A percentile compares a stretch with the other conserved stretches of the same genome.
Conservation (phyloP, 1,140 invertebrate genomes). For the Hestina assimilis region DNA sequence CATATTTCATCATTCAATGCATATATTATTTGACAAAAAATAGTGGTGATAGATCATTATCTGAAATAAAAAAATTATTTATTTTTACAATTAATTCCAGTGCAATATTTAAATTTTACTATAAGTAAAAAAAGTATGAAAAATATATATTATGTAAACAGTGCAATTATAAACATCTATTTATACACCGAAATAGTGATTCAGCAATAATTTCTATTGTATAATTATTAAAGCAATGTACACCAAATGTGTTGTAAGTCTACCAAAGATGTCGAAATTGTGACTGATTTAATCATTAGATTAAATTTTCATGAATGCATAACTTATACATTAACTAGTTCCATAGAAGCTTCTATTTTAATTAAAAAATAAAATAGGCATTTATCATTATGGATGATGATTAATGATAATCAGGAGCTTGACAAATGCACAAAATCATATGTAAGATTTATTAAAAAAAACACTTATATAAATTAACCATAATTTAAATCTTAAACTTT, state of each 20-base stretch:
- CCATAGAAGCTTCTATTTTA: constrained; percentile 49
- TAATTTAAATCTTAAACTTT: constrained; percentile 30
- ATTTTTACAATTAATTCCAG: constrained; percentile 58
- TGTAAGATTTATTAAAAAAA: constrained; percentile 42
- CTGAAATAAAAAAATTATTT: constrained; percentile 29
- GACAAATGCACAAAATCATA: constrained; percentile 69
- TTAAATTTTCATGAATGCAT: constrained; percentile 43
- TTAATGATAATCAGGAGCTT: constrained; percentile 44
- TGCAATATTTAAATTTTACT: constrained; percentile 76
- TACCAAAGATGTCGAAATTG: constrained; percentile 64
- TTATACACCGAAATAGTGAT: constrained; percentile 35
- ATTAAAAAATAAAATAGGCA: constrained; percentile 35
- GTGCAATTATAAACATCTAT: constrained; percentile 64
- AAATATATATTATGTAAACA: constrained; percentile 53
- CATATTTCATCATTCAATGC: not conserved
- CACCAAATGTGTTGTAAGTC: constrained; percentile 40
- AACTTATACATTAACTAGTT: constrained; percentile 33
- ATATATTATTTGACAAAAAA: constrained; percentile 4
- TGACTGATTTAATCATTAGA: constrained; percentile 55
- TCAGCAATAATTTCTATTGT: constrained; percentile 40
- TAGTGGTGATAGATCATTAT: constrained; percentile 19
- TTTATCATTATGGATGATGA: constrained; percentile 32
- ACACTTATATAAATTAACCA: constrained; percentile 21
- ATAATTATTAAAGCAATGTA: constrained; percentile 32
- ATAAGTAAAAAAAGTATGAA: constrained; percentile 62